Evolutionary conservation across 92 coral and sea anemone genomes (phyloP).

Genomic region (Actinernus sp.): DNA sequence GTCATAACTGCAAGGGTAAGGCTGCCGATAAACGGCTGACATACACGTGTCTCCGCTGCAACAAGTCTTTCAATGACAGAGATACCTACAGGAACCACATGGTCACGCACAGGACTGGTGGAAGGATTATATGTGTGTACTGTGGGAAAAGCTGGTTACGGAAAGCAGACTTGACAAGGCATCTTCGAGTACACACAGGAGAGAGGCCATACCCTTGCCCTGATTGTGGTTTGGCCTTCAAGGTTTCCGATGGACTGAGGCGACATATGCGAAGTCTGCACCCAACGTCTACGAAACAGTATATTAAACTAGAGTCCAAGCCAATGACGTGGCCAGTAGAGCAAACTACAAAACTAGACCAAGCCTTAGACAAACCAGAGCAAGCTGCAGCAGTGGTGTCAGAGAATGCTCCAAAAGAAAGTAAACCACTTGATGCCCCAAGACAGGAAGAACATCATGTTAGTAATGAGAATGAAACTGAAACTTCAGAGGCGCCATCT

Average conservation of each 20-base stretch:
- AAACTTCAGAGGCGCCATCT: too few relatives aligned
- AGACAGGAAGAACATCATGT: too few relatives aligned
- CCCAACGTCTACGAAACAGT: constrained; percentile 33
- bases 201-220: constrained; percentile 45
- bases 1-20: neutral
- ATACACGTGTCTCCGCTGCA: constrained; percentile 27
- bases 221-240: constrained; percentile 36
- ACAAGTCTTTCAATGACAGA: constrained; percentile 5
- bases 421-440: too few relatives aligned
- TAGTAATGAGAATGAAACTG: too few relatives aligned
- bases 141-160: constrained; percentile 50
- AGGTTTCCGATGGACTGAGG: constrained; percentile 38
- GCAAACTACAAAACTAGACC: too few relatives aligned
- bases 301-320: neutral
- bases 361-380: too few relatives aligned
- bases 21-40: neutral
- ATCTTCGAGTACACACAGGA: constrained; percentile 39
- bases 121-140: constrained; percentile 27
- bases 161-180: constrained; percentile 30
- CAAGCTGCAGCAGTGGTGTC: too few relatives aligned
- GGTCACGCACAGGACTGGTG: constrained; percentile 4
- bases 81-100: constrained; percentile 25
- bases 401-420: too few relatives aligned
- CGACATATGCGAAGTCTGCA: constrained; percentile 43
- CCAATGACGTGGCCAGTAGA: too few relatives aligned